phyloP scores from a whole-genome alignment of 2,888 invertebrate genomes.

The Nasonia oneida region DNA sequence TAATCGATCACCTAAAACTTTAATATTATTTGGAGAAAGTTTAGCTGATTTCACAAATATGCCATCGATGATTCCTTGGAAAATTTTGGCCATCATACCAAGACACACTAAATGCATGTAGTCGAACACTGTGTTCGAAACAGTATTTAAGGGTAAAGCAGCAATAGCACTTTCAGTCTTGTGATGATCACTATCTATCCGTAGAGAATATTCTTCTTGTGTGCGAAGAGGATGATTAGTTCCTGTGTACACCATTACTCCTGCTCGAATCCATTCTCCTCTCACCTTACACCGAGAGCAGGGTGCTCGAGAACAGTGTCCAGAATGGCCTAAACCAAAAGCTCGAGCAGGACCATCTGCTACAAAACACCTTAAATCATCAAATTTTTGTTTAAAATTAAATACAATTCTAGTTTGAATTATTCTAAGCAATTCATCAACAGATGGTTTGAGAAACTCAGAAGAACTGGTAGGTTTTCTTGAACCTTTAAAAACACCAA shows the following conservation, averaged over 20 bases:
- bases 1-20: too few species aligned
- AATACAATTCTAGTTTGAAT: too few species aligned
- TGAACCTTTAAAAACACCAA: too few species aligned
- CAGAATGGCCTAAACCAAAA: too few species aligned
- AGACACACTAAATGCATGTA: constrained; percentile 15
- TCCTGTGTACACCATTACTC: constrained; percentile 12
- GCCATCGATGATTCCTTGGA: constrained; percentile 4
- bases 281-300: background rate
- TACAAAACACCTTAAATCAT: too few species aligned
- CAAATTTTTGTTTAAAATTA: too few species aligned
- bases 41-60: background rate
- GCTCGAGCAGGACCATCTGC: too few species aligned
- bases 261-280: constrained; percentile 10
- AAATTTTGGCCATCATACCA: background rate
- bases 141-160: background rate
- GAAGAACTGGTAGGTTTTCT: too few species aligned
- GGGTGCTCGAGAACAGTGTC: too few species aligned
- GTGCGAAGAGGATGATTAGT: constrained; percentile 8
- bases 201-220: background rate
- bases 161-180: background rate
- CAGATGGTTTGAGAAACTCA: too few species aligned
- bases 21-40: too few species aligned
- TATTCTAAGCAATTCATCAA: too few species aligned
- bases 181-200: background rate
- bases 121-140: background rate